Evolutionary conservation across 2,888 invertebrate species (phyloP), one percentile per base, ranked within the genome.

Genomic region (Oscheius sp.): DNA sequence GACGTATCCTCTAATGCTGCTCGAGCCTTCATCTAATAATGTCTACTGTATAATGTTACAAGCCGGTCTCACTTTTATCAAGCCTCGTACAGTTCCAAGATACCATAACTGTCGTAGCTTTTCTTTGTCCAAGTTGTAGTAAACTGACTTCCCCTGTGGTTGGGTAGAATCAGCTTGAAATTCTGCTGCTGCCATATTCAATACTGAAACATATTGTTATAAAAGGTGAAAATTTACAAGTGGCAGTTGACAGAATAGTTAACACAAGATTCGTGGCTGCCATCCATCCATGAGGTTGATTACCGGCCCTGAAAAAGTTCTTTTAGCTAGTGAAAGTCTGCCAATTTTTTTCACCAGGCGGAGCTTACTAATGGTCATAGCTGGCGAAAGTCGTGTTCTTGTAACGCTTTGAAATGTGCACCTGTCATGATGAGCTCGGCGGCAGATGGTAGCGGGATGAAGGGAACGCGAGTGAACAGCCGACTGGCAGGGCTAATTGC

Each of bases 91-190:
- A 53, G 83, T 83, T 11, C 79, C 84, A 47, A 77, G 74, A 60
- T 84, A 81, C 82, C 82, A 84, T 33, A 81, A 73, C n/a, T 80
- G 80, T 33, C 79, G 78, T 29, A 85, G 68, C 35, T 83, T 79
- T 11, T 65, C 76, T 37, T 83, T 79, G 75, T 85, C 77, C 29
- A 85, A 59, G 48, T 81, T 80, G 79, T 76, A 83, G 21, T 72
- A 62, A 29, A 53, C 35, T 21, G 71, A 50, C 29, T 72, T 72
- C 2, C 37, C 37, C 29, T 9, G 13, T 21, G 32, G 21, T 1
- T 55, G 55, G 13, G 21, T 5, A 29, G 55, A 7, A 35, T 65
- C 65, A 35, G 35, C 55, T 68, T 68, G 42, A 47, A 63, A n/a
- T 62, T 42, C 63, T 63, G 63, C 63, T n/a, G 47, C 63, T 48